A percentile compares a stretch with the other conserved stretches of the same genome.
These are phyloP conservation scores for Cordilura impudica DNA, from an alignment of 2,888 invertebrate species.

Conservation along the genomic window DNA sequence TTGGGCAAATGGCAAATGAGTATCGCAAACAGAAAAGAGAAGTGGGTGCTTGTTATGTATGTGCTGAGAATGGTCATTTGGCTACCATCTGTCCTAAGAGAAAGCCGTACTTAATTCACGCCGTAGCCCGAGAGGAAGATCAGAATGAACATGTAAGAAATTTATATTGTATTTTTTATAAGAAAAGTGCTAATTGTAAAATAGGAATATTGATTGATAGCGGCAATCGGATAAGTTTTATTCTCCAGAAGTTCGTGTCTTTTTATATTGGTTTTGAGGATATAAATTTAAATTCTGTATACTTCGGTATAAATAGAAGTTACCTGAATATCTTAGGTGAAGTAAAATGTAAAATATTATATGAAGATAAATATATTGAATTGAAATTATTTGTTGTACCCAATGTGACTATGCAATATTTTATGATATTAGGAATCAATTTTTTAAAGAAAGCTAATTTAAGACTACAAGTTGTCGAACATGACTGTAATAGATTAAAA, in stretches of 20 bases:
- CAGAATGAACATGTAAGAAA: constrained; percentile 55
- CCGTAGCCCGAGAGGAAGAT: constrained; percentile 19
- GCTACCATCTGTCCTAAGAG: constrained; percentile 47
- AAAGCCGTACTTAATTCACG: constrained; percentile 20
- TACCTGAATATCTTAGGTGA: constrained; percentile 35
- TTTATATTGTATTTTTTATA: constrained; percentile 51
- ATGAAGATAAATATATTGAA: constrained; percentile 33
- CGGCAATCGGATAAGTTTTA: constrained; percentile 51
- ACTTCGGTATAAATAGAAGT: constrained; percentile 47
- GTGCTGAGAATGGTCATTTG: constrained; percentile 43
- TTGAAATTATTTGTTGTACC: constrained; percentile 52
- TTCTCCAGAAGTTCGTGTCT: constrained; percentile 42
- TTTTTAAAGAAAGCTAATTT: too few species aligned
- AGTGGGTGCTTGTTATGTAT: constrained; percentile 42
- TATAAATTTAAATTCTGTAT: not conserved
- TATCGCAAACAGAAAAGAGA: constrained; percentile 55
- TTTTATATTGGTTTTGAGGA: constrained; percentile 11
- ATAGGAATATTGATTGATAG: too few species aligned
- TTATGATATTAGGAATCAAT: constrained; percentile 2
- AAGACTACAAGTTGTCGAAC: too few species aligned
- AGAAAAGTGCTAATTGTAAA: constrained; percentile 21
- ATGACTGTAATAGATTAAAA: too few species aligned
- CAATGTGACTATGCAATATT: constrained; percentile 51
- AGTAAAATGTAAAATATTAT: constrained; percentile 30
- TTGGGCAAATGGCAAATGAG: constrained; percentile 47